Conservation (phyloP, 2,113 vertebrate genomes). For the Ictidomys tridecemlineatus region DNA sequence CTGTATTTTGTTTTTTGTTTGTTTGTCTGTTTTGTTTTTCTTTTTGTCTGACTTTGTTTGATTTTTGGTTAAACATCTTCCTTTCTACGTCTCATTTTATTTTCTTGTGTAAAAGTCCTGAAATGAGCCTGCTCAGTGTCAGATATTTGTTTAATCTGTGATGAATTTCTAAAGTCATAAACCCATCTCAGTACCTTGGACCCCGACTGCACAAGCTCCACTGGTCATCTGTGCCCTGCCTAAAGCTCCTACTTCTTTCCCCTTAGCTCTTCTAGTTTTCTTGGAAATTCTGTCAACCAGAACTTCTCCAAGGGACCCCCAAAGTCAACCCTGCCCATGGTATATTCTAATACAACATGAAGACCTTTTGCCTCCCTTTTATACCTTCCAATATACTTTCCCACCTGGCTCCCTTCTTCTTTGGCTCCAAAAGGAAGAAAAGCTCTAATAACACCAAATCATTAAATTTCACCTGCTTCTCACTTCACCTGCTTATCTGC, state of each 20-base stretch:
- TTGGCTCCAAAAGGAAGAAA: background rate
- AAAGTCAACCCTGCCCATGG: accelerated
- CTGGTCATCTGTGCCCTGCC: too few species aligned
- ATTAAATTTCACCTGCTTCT: background rate
- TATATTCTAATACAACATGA: background rate
- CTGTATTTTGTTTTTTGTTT: background rate
- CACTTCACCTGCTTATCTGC: background rate
- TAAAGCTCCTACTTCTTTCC: background rate
- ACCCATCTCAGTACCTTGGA: background rate
- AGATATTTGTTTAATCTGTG: background rate
- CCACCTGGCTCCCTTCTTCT: too few species aligned
- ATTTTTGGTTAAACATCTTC: background rate
- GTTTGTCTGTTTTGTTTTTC: background rate
- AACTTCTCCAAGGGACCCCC: background rate
- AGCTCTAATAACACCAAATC: accelerated
- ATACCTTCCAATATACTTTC: background rate
- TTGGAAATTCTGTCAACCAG: background rate
- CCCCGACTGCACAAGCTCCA: too few species aligned
- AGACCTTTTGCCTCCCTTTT: background rate
- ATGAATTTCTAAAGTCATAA: background rate
- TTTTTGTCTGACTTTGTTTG: background rate
- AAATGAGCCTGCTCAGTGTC: background rate
- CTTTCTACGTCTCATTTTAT: background rate
- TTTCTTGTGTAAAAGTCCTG: background rate
- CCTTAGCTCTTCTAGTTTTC: background rate